These are phyloP conservation scores for Anas platyrhynchos DNA, from an alignment of 2,113 vertebrate genomes.

Conservation along the genomic window DNA sequence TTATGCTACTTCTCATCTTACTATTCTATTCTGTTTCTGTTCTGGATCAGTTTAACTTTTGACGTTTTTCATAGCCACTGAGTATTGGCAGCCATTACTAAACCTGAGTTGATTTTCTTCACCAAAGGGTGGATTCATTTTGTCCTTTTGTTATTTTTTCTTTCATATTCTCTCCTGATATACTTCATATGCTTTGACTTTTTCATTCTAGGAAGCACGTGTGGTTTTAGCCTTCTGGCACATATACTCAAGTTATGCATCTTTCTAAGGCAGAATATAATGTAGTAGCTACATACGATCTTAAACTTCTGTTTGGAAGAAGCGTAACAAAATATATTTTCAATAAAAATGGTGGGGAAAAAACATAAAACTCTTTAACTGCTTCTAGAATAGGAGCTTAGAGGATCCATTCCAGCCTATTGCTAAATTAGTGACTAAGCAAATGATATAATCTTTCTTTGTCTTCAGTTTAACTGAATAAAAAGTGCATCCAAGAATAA, in stretches of 20 bases:
- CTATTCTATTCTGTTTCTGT: neutral
- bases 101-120: neutral
- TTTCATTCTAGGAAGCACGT: neutral
- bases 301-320: neutral
- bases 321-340: neutral
- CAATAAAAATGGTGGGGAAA: neutral
- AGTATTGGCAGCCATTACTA: neutral
- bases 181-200: neutral
- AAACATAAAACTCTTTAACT: neutral
- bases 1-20: neutral
- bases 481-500: neutral
- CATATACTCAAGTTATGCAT: neutral
- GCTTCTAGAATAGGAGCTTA: neutral
- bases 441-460: neutral
- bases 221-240: neutral
- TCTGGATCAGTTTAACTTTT: neutral
- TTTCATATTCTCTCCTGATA: neutral
- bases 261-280: neutral
- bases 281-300: neutral
- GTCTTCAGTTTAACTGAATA: neutral
- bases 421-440: neutral
- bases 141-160: neutral
- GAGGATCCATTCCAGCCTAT: neutral
- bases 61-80: neutral
- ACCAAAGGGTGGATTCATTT: neutral